Base-by-base conservation (phyloP, 2,888 invertebrate genomes). In the Nomada fabriciana region DNA sequence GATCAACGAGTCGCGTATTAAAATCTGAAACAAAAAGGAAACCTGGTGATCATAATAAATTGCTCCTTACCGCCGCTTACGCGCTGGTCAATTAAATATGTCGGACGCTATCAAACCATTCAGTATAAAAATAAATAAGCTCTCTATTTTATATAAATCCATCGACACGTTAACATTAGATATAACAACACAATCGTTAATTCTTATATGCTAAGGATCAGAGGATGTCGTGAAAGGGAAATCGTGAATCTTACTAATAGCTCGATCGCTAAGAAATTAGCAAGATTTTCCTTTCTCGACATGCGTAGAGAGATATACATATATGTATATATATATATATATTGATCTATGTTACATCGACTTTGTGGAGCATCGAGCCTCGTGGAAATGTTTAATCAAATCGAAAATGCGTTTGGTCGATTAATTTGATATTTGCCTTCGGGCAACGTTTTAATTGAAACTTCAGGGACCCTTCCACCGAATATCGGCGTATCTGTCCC, bases 61-160 rank as follows among this genome's bases (percentile, higher is more conserved):
- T 55, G 53, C 47, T 29, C 23, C 13, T 9, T 29, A 36, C 13
- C 18, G 57, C 67, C 43, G 42, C 25, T 67, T 63, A 18, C 60
- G 57, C 50, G 36, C 55, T 67, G 1, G 73, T 59, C 64, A 78
- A 84, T 84, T 50, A 86, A 79, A 79, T 75, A 68, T 59, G 55
- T 78, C 63, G 80, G 76, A 75, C 67, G 63, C 81, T 78, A 73
- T 70, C 81, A 70, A 73, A 80, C 65, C 69, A 79, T 85, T 59
- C 79, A 75, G 90, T 91, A 91, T 86, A 91, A 91, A 91, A 91
- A 91, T 91, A 91, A 91, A 87, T 90, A 90, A 91, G 90, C 77
- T 91, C 89, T 89, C 88, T 89, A 89, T 86, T 83, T 86, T 76
- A 86, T 85, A 80, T 74, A 84, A 80, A 87, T 86, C 71, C 75